phyloP scores from a whole-genome alignment of 2,888 invertebrate genomes.

The Philereme transversata region DNA sequence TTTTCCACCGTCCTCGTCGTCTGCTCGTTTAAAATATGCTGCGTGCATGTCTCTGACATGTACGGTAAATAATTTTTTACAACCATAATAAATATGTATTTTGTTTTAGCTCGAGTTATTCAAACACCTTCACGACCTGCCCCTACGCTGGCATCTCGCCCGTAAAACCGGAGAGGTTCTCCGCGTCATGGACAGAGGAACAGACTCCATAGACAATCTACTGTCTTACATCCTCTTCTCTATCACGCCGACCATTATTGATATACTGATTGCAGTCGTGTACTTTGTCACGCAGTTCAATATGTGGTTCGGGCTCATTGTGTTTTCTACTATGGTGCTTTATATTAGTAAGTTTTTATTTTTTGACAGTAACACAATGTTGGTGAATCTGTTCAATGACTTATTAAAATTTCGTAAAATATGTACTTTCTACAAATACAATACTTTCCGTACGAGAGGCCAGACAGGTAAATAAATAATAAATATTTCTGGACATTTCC shows the following conservation, averaged over 20 bases:
- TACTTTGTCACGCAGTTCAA: conserved; percentile 96
- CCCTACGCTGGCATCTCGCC: conserved; percentile 96
- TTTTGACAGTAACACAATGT: conserved; percentile 47
- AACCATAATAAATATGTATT: conserved; percentile 3
- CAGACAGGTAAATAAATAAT: too few relatives aligned
- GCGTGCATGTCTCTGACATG: too few relatives aligned
- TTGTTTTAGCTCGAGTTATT: conserved; percentile 89
- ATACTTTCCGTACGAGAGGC: too few relatives aligned
- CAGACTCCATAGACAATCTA: conserved; percentile 97
- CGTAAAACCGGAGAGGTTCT: conserved; percentile 98
- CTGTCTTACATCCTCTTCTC: conserved; percentile 96
- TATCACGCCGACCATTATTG: conserved; percentile 95
- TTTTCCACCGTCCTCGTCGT: too few relatives aligned
- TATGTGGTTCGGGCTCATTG: conserved; percentile 97
- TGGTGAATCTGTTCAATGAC: too few relatives aligned
- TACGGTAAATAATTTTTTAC: too few relatives aligned
- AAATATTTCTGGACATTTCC: too few relatives aligned
- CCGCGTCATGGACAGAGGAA: conserved; percentile 98
- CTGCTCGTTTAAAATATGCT: too few relatives aligned
- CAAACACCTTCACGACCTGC: conserved; percentile 94
- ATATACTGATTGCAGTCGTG: conserved; percentile 95
- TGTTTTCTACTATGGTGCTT: conserved; percentile 95
- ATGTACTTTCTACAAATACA: too few relatives aligned
- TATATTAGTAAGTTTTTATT: conserved; percentile 91
- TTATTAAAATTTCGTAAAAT: too few relatives aligned